Base-by-base conservation (phyloP, 2,888 invertebrate genomes). In the Parnassius glacialis region DNA sequence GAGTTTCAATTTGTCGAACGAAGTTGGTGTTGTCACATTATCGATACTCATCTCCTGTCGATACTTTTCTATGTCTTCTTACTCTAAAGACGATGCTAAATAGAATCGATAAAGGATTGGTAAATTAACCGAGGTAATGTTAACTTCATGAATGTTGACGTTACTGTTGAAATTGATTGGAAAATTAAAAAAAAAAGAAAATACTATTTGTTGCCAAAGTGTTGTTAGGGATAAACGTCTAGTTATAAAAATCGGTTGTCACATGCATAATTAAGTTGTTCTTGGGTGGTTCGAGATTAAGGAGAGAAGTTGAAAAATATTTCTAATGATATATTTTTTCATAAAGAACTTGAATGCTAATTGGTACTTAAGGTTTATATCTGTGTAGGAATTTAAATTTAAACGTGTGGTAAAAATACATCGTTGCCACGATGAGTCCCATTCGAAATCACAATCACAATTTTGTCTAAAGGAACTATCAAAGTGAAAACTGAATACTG, bases 321-420 rank as follows among this genome's bases (percentile, higher is more conserved):
- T 90, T 90, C 90, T 85, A 86, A 89, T 89, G 83, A 90, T 91
- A 91, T 91, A 91, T 91, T 90, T 91, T 91, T 91, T 90, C 91
- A 91, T 90, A 87, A 88, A 85, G 83, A 88, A 85, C 89, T 90
- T 85, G 87, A 87, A 83, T 85, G 86, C 87, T 90, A 90, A 87
- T 89, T 84, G 83, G 81, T 88, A 90, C 81, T 90, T 90, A 90
- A 87, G 88, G 80, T 88, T 89, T 89, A 86, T 89, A 90, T 85
- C 87, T 90, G 90, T 90, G 89, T 90, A 90, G 90, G 82, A 81
- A 82, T 83, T 87, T 85, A 84, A 90, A 84, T 43, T 77, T 87
- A 85, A 88, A 86, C 82, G 89, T 90, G 90, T 90, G 90, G 86
- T 88, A 83, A 81, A 34, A 82, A 72, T 80, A 70, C 72, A 71